Evolutionary conservation across 2,113 vertebrate genomes (phyloP).

Genomic region (Ia io): DNA sequence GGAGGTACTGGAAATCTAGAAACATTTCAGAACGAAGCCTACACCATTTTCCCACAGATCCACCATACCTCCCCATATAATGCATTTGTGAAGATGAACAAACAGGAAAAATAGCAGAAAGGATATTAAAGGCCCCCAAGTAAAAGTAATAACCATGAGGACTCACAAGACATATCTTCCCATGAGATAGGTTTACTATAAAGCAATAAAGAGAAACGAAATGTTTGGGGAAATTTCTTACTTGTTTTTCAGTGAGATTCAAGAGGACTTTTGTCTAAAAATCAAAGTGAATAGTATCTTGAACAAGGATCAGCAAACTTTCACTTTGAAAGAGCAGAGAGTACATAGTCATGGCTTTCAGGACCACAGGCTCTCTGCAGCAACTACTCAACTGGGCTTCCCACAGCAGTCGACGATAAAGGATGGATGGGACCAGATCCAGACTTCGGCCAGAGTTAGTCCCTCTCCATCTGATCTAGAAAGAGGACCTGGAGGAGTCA

Average conservation of each 20-base stretch:
- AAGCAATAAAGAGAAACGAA: neutral
- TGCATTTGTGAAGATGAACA: neutral
- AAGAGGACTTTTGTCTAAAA: constrained; percentile 20
- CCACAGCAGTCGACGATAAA: neutral
- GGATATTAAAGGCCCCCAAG: neutral
- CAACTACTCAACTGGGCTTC: neutral
- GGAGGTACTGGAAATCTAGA: neutral
- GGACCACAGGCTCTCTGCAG: neutral
- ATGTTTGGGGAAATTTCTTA: neutral
- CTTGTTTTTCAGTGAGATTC: neutral
- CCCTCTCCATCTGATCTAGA: neutral
- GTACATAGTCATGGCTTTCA: neutral
- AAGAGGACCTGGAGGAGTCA: neutral
- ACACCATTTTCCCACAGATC: neutral
- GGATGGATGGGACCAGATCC: neutral
- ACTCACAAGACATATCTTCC: neutral
- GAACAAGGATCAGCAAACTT: neutral
- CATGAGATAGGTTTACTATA: neutral
- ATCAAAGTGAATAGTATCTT: neutral
- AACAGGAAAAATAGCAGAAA: neutral
- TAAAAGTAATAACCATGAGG: neutral
- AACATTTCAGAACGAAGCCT: neutral
- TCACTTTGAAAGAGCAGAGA: neutral
- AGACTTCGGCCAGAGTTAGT: neutral
- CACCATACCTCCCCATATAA: neutral